Conservation (phyloP, 2,113 vertebrate genomes). For the Cochlearius cochlearius region DNA sequence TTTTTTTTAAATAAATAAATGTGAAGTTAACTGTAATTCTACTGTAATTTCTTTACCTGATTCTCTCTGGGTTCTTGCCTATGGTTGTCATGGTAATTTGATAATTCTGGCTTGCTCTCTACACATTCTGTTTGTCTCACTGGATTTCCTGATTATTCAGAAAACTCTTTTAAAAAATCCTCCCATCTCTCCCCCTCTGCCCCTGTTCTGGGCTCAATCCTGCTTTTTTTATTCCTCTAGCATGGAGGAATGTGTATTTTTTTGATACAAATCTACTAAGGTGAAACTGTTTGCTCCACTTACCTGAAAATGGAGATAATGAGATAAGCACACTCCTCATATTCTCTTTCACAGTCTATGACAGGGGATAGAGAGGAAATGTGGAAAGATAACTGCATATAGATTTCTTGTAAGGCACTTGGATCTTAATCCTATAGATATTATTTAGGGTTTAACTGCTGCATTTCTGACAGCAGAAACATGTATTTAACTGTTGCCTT, state of each 20-base stretch:
- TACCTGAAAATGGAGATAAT: conserved; percentile 49
- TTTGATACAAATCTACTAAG: conserved; percentile 44
- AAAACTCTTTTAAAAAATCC: conserved; percentile 63
- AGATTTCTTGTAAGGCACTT: conserved; percentile 1
- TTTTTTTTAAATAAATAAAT: not conserved
- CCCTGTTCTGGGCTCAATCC: not conserved
- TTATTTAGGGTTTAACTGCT: conserved; percentile 53
- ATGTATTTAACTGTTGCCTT: conserved; percentile 51
- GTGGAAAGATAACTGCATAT: conserved; percentile 4
- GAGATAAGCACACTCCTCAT: conserved; percentile 10
- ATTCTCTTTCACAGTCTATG: conserved; percentile 18
- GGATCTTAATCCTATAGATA: not conserved
- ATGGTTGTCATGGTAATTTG: conserved; percentile 76
- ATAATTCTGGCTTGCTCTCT: conserved; percentile 65
- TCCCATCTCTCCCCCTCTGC: not conserved
- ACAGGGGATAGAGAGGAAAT: not conserved
- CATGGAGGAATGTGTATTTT: conserved; percentile 11
- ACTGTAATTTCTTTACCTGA: conserved; percentile 71
- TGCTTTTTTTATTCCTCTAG: conserved; percentile 44
- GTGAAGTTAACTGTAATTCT: conserved; percentile 42
- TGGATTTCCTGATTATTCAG: conserved; percentile 73
- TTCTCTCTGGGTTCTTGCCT: conserved; percentile 68
- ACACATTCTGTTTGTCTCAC: conserved; percentile 57
- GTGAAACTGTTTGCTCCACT: conserved; percentile 55
- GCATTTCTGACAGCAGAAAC: conserved; percentile 64